These are phyloP conservation scores for Drosophila kanapiae DNA, from an alignment of 1,140 invertebrate species.

Conservation along the genomic window DNA sequence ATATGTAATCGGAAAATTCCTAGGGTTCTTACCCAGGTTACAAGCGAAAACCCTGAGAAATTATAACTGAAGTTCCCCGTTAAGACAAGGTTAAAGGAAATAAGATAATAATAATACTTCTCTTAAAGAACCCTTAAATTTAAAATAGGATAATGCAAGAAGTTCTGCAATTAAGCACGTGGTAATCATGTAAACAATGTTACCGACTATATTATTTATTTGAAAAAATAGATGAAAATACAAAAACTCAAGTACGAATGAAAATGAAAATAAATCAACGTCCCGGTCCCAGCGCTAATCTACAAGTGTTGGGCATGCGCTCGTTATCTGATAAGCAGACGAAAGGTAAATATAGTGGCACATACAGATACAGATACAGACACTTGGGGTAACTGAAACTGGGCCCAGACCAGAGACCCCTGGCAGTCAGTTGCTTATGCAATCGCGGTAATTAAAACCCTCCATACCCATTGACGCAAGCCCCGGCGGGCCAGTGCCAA, in stretches of 20 bases:
- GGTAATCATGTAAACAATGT: neutral
- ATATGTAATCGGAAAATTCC: no score
- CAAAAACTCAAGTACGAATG: constrained; percentile 31
- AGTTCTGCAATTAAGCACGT: neutral
- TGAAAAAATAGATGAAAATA: constrained; percentile 1
- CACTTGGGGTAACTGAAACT: constrained; percentile 19
- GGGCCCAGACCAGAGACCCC: constrained; percentile 19
- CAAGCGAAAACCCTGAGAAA: constrained; percentile 3
- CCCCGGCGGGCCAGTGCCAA: constrained; percentile 40
- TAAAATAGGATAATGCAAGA: neutral
- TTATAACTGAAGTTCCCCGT: neutral
- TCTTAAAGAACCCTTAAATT: neutral
- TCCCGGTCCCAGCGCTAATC: constrained; percentile 43
- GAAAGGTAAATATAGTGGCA: constrained; percentile 36
- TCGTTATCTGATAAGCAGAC: constrained; percentile 66
- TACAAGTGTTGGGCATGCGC: constrained; percentile 46
- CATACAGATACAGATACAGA: constrained; percentile 51
- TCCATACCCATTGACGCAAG: constrained; percentile 53
- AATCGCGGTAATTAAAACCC: constrained; percentile 45
- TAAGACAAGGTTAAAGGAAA: neutral
- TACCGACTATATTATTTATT: neutral
- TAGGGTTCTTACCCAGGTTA: neutral
- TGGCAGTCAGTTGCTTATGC: constrained; percentile 45
- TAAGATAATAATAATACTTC: neutral
- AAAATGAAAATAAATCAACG: constrained; percentile 41